Evolutionary conservation across 2,797 vertebrate species (phyloP), one percentile per base, ranked within the genome.

Genomic region (Hydrophis major): DNA sequence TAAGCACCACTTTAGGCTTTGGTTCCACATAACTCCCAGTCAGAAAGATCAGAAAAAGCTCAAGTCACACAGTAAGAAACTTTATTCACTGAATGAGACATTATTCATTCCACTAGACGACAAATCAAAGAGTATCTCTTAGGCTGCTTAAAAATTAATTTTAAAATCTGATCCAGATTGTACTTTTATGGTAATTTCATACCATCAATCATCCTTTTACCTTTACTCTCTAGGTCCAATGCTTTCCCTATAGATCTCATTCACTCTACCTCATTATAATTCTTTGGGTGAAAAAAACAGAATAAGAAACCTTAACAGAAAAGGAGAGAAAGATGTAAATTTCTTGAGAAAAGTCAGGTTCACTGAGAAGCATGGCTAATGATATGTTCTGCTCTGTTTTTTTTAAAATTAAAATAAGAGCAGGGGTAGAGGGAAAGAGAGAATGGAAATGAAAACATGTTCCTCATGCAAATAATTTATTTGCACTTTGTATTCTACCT

Each of bases 111-210:
- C 98, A 99, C 99, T 98, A 99, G 99, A 98, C 98, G 98, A 97
- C 97, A 98, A 99, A 99, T 99, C 99, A 99, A 99, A 99, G 99
- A 98, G 97, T 98, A 98, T 99, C 98, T 99, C 99, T 99, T 99
- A 99, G 98, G 98, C 98, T 99, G 98, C 99, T 99, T 99, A 99
- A 99, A 98, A 99, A 99, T 99, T 99, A 99, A 99, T 99, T 99
- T 99, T 99, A 99, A 99, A 99, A 99, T 98, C 98, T 98, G 98
- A 98, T 98, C 98, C 98, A 99, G 99, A 99, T 99, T 99, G 99
- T 99, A 99, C 99, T 99, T 99, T 98, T 99, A 99, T 99, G 99
- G 98, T 99, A 99, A 99, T 99, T 98, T 98, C 97, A 97, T 97
- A 98, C 99, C 98, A 99, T 99, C 99, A 98, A 98, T 99, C 98